phyloP scores from a whole-genome alignment of 2,888 invertebrate genomes.

The Aporophyla nigra region DNA sequence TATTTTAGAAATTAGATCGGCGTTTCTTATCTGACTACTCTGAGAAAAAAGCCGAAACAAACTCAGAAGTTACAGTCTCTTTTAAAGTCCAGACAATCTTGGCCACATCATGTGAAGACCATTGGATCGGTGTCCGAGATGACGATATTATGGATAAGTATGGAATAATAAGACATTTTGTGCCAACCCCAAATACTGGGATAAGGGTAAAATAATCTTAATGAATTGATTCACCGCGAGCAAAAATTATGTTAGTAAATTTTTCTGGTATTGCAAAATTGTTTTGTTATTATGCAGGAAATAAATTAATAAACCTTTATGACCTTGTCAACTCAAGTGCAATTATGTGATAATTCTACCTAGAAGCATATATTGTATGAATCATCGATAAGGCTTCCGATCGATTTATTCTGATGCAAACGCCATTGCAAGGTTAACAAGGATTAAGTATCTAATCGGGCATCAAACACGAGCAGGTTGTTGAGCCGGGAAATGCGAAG shows the following conservation, averaged over 20 bases:
- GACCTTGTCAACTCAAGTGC: conserved; percentile 19
- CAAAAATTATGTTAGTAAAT: too few relatives aligned
- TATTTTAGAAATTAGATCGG: too few relatives aligned
- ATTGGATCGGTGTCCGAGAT: too few relatives aligned
- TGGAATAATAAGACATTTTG: neutral
- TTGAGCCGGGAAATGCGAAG: conserved; percentile 15
- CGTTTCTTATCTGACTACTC: too few relatives aligned
- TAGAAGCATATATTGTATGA: conserved; percentile 14
- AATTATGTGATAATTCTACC: conserved; percentile 36
- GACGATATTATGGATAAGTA: too few relatives aligned
- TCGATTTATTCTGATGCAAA: conserved; percentile 52
- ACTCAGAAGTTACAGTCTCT: too few relatives aligned
- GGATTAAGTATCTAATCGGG: conserved; percentile 31
- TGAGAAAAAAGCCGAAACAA: too few relatives aligned
- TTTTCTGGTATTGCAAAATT: neutral
- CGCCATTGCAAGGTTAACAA: conserved; percentile 47
- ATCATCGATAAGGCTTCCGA: conserved; percentile 41
- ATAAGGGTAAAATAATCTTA: neutral
- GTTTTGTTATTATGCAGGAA: neutral
- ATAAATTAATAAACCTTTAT: neutral
- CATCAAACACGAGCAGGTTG: conserved; percentile 19
- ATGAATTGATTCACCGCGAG: neutral
- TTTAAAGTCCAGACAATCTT: too few relatives aligned
- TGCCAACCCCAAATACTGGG: neutral
- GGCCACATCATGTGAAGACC: too few relatives aligned